These are phyloP conservation scores for Hippoglossus hippoglossus DNA, from an alignment of 2,797 vertebrate species.

Conservation along the genomic window DNA sequence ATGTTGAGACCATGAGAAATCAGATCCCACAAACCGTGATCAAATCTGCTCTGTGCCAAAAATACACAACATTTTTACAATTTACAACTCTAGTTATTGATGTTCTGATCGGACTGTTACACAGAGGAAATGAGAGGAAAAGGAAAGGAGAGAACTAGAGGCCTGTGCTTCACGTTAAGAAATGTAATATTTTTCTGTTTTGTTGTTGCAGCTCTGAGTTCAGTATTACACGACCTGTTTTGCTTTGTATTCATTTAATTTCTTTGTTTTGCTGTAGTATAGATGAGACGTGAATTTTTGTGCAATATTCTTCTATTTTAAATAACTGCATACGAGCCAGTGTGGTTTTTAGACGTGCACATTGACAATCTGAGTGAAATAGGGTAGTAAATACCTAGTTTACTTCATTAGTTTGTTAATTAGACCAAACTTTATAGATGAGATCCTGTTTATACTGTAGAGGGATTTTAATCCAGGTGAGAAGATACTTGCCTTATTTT, in stretches of 20 bases:
- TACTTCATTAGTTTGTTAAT: background rate
- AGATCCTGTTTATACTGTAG: background rate
- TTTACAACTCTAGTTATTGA: background rate
- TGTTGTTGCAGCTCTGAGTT: slow-evolving; percentile 35
- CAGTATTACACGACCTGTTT: slow-evolving; percentile 25
- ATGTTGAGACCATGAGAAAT: background rate
- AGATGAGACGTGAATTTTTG: slow-evolving; percentile 24
- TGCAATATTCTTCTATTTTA: slow-evolving; percentile 59
- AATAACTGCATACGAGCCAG: slow-evolving; percentile 9
- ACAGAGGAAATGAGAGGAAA: background rate
- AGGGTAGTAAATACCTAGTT: background rate
- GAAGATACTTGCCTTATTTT: background rate
- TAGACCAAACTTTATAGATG: slow-evolving; percentile 16
- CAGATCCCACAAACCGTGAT: background rate
- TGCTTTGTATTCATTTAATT: background rate
- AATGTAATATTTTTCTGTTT: background rate
- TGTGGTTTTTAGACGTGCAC: slow-evolving; percentile 17
- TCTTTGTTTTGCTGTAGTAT: background rate
- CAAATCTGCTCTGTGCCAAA: slow-evolving; percentile 35
- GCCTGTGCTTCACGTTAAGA: background rate
- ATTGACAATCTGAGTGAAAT: slow-evolving; percentile 35
- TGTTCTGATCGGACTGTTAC: slow-evolving; percentile 17
- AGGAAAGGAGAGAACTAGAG: background rate
- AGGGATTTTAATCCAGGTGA: background rate
- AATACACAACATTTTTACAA: background rate